Conservation (phyloP, 2,113 vertebrate genomes). For the Amazona guildingii region DNA sequence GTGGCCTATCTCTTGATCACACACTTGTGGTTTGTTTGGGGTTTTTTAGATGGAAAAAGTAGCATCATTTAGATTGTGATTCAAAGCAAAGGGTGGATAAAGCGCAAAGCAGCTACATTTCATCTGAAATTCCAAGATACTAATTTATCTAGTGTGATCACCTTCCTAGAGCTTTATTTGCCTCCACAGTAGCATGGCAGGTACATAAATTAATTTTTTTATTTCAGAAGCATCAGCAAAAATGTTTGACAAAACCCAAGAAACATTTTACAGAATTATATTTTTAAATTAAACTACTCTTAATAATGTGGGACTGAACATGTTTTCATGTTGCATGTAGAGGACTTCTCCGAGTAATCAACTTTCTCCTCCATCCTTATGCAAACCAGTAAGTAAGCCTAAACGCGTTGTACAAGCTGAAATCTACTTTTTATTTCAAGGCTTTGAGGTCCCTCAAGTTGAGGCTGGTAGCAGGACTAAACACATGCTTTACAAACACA, state of each 20-base stretch:
- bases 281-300: neutral
- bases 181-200: neutral
- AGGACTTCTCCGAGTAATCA: neutral
- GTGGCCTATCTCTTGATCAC: neutral
- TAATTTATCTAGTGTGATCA: neutral
- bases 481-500: neutral
- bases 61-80: neutral
- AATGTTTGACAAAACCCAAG: neutral
- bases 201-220: neutral
- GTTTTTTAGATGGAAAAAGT: neutral
- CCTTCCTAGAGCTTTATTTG: neutral
- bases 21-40: too few relatives aligned
- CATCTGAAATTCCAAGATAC: neutral
- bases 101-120: neutral
- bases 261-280: neutral
- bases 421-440: neutral
- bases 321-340: neutral
- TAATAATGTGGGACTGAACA: neutral
- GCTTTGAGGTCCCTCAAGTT: neutral
- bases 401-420: fast-evolving
- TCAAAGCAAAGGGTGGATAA: neutral
- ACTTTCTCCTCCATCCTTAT: neutral
- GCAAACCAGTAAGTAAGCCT: neutral
- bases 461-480: neutral
- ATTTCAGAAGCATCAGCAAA: neutral